Evolutionary conservation across 2,113 vertebrate genomes (phyloP).

Genomic region (Poeciliopsis occidentalis): DNA sequence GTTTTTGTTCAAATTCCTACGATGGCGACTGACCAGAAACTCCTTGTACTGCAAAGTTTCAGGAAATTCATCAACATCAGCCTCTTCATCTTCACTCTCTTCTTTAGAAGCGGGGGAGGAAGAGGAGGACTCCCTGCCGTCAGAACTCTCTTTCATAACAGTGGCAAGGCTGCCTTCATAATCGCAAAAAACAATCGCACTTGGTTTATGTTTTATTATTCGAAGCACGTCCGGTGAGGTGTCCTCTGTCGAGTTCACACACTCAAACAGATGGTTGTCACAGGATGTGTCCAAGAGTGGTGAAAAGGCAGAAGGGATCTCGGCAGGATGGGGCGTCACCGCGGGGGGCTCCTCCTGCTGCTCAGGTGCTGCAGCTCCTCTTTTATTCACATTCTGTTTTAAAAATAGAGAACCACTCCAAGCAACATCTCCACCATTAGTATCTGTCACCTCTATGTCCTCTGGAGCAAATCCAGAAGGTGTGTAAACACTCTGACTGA

Average conservation of each 20-base stretch:
- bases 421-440: constrained; percentile 1
- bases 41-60: constrained; percentile 71
- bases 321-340: constrained; percentile 4
- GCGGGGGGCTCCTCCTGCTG: constrained; percentile 4
- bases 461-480: constrained; percentile 2
- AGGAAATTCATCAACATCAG: constrained; percentile 68
- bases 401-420: constrained; percentile 4
- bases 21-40: constrained; percentile 70
- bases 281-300: background rate
- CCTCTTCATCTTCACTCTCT: constrained; percentile 19
- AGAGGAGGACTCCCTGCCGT: constrained; percentile 56
- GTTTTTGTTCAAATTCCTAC: constrained; percentile 64
- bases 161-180: constrained; percentile 2
- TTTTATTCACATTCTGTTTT: constrained; percentile 7
- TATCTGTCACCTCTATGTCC: constrained; percentile 12
- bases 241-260: constrained; percentile 23
- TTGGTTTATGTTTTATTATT: constrained; percentile 78
- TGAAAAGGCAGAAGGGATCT: background rate
- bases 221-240: constrained; percentile 56
- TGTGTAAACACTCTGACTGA: constrained; percentile 26
- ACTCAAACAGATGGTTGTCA: background rate
- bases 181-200: constrained; percentile 79
- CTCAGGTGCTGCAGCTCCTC: constrained; percentile 3
- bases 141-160: constrained; percentile 28
- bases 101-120: constrained; percentile 43